These are phyloP conservation scores for Trichonephila clavata DNA, from an alignment of 1,140 invertebrate species.

Conservation along the genomic window DNA sequence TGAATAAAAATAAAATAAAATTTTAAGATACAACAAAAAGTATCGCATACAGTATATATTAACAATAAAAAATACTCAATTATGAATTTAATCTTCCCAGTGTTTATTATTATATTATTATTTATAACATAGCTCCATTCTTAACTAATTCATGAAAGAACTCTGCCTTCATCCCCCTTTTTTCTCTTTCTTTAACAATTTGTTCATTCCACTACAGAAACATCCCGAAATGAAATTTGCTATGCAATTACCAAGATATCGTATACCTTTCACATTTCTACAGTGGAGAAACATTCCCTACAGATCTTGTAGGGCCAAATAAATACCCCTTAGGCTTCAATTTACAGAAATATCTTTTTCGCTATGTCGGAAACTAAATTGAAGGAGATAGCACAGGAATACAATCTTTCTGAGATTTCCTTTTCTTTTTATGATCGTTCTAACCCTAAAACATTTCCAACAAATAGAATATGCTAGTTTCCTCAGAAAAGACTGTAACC, in stretches of 20 bases:
- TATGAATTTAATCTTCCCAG: no score
- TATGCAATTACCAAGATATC: background rate
- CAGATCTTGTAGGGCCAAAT: background rate
- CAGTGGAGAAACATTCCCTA: background rate
- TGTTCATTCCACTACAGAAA: background rate
- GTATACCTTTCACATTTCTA: background rate
- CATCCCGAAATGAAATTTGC: background rate
- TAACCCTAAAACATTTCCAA: background rate
- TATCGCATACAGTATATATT: no score
- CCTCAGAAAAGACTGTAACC: no score
- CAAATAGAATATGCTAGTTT: no score
- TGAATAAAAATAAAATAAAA: no score
- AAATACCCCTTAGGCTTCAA: slow-evolving; percentile 2
- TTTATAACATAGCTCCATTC: background rate
- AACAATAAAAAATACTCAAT: no score
- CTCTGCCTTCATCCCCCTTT: no score
- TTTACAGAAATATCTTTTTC: background rate
- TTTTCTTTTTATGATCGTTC: background rate
- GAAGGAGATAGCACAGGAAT: background rate
- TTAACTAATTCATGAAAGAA: background rate
- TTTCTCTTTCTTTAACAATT: background rate
- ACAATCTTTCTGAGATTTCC: background rate
- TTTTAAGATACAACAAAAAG: no score
- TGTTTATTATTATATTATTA: no score
- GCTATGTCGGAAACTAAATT: background rate